phyloP scores from a whole-genome alignment of 35 echinoderm and acorn worm species.

The Chiridota heheva region DNA sequence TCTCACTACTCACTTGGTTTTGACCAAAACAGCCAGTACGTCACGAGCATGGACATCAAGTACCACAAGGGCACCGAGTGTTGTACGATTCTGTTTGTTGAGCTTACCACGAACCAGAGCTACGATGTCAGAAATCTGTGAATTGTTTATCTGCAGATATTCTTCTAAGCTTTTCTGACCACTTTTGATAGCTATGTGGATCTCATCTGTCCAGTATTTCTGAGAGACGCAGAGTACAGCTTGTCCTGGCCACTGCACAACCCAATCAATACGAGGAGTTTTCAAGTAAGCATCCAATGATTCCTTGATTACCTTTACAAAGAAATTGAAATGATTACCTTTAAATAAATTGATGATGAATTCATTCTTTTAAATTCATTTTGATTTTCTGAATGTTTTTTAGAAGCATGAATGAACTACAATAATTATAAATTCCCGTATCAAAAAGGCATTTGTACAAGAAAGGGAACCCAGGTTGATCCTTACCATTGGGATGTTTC shows the following conservation, averaged over 20 bases:
- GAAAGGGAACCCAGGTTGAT: too few relatives aligned
- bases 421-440: background rate
- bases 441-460: too few relatives aligned
- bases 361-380: background rate
- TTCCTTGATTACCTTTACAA: conserved; percentile 81
- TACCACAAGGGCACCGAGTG: conserved; percentile 93
- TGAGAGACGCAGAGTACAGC: conserved; percentile 84
- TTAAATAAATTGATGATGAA: background rate
- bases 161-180: conserved; percentile 74
- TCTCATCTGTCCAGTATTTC: conserved; percentile 95
- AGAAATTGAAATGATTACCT: background rate
- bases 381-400: background rate
- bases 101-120: conserved; percentile 95
- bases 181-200: conserved; percentile 77
- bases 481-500: too few relatives aligned
- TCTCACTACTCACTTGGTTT: conserved; percentile 79
- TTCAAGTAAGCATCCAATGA: conserved; percentile 75
- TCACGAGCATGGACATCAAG: conserved; percentile 97
- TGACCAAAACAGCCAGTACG: conserved; percentile 74
- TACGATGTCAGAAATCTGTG: conserved; percentile 93
- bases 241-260: conserved; percentile 86
- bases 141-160: conserved; percentile 88
- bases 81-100: conserved; percentile 98
- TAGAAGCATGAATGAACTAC: background rate
- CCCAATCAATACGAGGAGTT: conserved; percentile 76